Evolutionary conservation across 2,888 invertebrate species (phyloP).

Genomic region (Trissonchulus sp.): DNA sequence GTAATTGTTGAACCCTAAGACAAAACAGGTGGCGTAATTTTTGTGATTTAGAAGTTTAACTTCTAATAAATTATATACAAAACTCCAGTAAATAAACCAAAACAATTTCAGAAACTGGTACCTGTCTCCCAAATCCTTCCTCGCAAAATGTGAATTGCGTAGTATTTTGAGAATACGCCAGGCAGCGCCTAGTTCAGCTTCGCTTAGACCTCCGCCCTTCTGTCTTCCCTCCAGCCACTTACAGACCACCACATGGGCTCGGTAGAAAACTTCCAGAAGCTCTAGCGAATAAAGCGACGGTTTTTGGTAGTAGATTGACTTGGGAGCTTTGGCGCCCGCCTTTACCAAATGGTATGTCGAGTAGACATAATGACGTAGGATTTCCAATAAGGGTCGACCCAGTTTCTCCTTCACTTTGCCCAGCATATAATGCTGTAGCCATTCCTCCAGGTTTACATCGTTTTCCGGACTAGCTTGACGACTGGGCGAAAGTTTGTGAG

Average conservation of each 20-base stretch:
- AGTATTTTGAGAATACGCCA: not conserved
- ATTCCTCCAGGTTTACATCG: constrained; percentile 71
- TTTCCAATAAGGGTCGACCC: not conserved
- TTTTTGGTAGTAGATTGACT: constrained; percentile 49
- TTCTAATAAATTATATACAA: too few relatives aligned
- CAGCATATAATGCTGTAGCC: constrained; percentile 90
- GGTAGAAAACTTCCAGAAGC: constrained; percentile 49
- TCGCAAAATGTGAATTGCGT: not conserved
- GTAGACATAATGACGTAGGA: constrained; percentile 37
- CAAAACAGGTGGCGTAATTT: too few relatives aligned
- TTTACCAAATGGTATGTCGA: constrained; percentile 49
- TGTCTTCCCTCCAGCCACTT: constrained; percentile 27
- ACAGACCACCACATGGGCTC: constrained; percentile 23
- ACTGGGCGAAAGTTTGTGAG: too few relatives aligned
- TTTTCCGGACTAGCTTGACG: too few relatives aligned
- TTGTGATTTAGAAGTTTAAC: too few relatives aligned
- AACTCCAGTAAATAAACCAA: too few relatives aligned
- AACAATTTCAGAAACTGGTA: too few relatives aligned
- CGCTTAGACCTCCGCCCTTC: too few relatives aligned
- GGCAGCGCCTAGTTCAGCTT: not conserved
- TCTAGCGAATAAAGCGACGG: constrained; percentile 53
- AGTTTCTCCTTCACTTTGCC: constrained; percentile 83
- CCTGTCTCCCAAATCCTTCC: too few relatives aligned
- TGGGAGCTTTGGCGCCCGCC: constrained; percentile 52
- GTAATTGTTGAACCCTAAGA: too few relatives aligned